Base-by-base conservation (phyloP, 2,888 invertebrate species). In the Nomada ruficornis region DNA sequence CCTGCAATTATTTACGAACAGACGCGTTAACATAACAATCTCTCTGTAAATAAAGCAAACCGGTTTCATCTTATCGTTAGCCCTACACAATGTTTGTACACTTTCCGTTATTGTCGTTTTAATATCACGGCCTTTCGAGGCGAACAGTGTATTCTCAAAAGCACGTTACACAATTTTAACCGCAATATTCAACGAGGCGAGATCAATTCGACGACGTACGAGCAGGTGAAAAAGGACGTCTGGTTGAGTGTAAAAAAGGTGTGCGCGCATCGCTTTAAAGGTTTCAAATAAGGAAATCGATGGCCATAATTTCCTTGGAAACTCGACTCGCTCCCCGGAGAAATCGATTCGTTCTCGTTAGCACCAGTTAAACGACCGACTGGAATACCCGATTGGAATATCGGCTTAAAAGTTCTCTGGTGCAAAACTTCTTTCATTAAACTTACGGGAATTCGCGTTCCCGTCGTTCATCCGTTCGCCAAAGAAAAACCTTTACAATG, bases 371-470 rank as follows among this genome's bases (percentile, higher is more conserved):
- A 84, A 73, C 80, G 82, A 75, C 36, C 36, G 36, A 68, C 77
- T 68, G 72, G 36, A 1, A 36, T 7, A 36, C 36, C 36, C 85
- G 85, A 81, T 87, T 80, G 76, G 84, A 83, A 77, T 88, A 88
- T 88, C 81, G 88, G 83, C 78, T 84, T 80, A 87, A 88, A 36
- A 83, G 72, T 89, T 80, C 70, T 29, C 59, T 71, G 57, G 60
- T 57, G 68, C 55, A 55, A 54, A 86, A 83, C 84, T 88, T 88
- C 87, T 87, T 88, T 88, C 87, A 88, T 88, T 86, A 87, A 84
- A 87, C 85, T 87, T 85, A 47, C 76, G 70, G 26, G 65, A 73
- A 82, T 79, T 72, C 77, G 60, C 67, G 44, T 67, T 52, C 65
- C 54, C 52, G 13, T 13, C 59, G 59, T 64, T 26, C 67, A 5